Evolutionary conservation across 92 coral and sea anemone genomes (phyloP), one percentile per base, ranked within the genome.

Genomic region (Heteractis magnifica): DNA sequence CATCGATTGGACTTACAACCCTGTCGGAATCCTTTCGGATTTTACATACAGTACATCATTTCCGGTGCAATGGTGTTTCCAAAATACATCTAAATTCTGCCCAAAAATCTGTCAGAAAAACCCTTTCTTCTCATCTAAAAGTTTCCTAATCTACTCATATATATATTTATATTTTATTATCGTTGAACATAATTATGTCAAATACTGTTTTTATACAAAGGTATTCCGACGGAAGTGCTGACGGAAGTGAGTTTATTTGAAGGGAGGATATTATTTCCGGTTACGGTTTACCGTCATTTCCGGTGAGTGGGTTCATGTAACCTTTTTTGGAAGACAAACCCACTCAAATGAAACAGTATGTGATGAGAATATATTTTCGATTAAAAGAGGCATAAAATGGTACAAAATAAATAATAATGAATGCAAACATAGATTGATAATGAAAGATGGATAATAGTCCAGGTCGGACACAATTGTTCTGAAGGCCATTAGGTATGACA

Each of bases 241-340:
- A 16, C 83, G 83, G 83, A 79, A 79, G 51, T 18, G 44, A 15
- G 48, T 68, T 52, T 60, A 49, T 79, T 65, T 79, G 83, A 62
- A 76, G 75, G 82, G 75, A 79, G 83, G 62, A 26, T 52, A 9
- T 79, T 72, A 79, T 79, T 79, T 79, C 83, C 83, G 73, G 83
- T 64, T 20, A 56, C 16, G 74, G 73, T 16, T n/a, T 7, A 21
- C 73, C 49, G 73, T 68, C 44, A 68, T 41, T 68, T 68, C 73
- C 73, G 73, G 73, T 23, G 73, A n/a, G 11, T 68, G 20, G 14
- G 72, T 65, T 7, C 41, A 65, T 7, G 3, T 21, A 21, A 5
- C 49, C 73, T 68, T 20, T 68, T 68, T 68, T 68, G 73, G 73
- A 20, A 68, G 23, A 68, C 49, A 23, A 68, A 68, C 49, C 73